phyloP scores from a whole-genome alignment of 2,888 invertebrate genomes.

The Cyaniris semiargus region DNA sequence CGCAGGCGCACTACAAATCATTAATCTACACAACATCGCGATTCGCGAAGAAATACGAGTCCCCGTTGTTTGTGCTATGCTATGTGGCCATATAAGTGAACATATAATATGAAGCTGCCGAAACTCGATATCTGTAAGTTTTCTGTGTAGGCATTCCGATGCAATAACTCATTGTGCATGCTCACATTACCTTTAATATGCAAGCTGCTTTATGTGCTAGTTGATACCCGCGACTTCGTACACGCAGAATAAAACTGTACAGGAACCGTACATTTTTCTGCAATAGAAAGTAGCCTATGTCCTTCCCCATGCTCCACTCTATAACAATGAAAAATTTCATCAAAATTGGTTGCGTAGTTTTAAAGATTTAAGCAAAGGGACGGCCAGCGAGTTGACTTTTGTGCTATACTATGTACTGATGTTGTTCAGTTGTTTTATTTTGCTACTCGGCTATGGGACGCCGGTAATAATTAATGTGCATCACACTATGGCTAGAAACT shows the following conservation, averaged over 20 bases:
- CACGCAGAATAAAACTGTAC: background rate
- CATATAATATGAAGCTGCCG: slow-evolving; percentile 61
- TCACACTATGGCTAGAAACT: no score
- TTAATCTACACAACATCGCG: slow-evolving; percentile 53
- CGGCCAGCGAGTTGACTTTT: no score
- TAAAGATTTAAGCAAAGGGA: background rate
- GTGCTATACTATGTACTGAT: background rate
- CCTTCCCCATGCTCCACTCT: background rate
- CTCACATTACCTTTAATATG: background rate
- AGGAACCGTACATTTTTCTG: background rate
- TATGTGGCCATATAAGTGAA: slow-evolving; percentile 45
- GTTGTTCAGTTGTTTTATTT: background rate
- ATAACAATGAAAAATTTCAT: background rate
- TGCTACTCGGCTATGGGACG: background rate
- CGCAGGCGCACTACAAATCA: slow-evolving; percentile 56
- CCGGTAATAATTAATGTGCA: background rate
- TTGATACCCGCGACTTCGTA: background rate
- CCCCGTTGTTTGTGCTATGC: slow-evolving; percentile 47
- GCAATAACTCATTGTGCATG: background rate
- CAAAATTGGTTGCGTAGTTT: background rate
- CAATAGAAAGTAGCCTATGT: background rate
- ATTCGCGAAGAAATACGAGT: slow-evolving; percentile 50
- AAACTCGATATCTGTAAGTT: slow-evolving; percentile 65
- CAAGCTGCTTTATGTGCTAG: background rate
- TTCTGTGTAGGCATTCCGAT: slow-evolving; percentile 14